Evolutionary conservation across 2,113 vertebrate species (phyloP).

Genomic region (Bubo blakistoni): DNA sequence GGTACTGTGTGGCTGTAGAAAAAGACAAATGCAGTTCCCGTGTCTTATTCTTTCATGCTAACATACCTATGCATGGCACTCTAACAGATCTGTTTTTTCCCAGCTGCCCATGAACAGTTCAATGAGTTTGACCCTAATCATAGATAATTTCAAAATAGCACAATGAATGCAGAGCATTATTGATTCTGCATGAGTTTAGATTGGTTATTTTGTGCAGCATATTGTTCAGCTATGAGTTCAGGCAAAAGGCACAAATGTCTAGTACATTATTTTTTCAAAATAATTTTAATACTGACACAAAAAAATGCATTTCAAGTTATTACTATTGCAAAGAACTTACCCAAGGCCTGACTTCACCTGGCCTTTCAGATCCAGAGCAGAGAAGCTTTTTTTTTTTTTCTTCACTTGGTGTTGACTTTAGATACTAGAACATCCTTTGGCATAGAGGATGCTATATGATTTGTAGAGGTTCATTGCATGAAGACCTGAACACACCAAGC

Average conservation of each 20-base stretch:
- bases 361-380: neutral
- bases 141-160: neutral
- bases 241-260: neutral
- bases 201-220: neutral
- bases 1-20: neutral
- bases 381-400: neutral
- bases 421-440: neutral
- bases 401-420: neutral
- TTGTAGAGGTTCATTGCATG: neutral
- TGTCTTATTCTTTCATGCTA: neutral
- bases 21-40: neutral
- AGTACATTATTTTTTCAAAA: neutral
- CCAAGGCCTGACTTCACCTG: neutral
- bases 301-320: neutral
- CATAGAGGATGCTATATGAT: neutral
- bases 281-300: neutral
- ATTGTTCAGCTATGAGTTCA: neutral
- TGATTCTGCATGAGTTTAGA: neutral
- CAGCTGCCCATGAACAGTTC: neutral
- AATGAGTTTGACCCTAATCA: neutral
- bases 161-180: neutral
- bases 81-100: neutral
- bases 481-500: neutral
- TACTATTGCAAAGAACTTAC: neutral
- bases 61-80: neutral